These are phyloP conservation scores for Belonocnema kinseyi DNA, from an alignment of 1,140 invertebrate species.

Conservation along the genomic window DNA sequence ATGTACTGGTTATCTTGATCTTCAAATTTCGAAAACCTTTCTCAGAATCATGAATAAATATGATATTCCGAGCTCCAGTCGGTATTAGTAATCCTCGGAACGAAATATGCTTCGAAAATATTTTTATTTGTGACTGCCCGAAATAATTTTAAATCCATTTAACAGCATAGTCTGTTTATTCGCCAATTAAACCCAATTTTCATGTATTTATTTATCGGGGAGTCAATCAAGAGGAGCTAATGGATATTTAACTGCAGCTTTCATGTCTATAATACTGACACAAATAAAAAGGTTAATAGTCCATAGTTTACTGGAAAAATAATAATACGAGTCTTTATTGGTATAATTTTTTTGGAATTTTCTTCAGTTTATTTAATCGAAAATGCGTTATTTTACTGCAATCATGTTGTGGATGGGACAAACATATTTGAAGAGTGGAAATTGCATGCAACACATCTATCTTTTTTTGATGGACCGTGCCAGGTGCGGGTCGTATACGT, in stretches of 20 bases:
- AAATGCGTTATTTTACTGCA: too few species aligned
- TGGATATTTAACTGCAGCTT: background rate
- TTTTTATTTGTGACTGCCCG: background rate
- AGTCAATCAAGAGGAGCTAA: background rate
- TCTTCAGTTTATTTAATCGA: too few species aligned
- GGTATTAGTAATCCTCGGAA: background rate
- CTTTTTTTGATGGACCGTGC: constrained; percentile 51
- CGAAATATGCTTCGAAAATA: background rate
- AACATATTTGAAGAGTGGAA: too few species aligned
- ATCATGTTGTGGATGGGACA: too few species aligned
- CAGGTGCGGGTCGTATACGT: constrained; percentile 62
- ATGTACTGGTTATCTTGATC: constrained; percentile 13
- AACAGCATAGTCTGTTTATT: background rate
- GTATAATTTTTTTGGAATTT: too few species aligned
- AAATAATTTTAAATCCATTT: constrained; percentile 8
- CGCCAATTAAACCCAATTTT: background rate
- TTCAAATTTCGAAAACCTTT: constrained; percentile 22
- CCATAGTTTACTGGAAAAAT: too few species aligned
- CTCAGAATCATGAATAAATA: constrained; percentile 21
- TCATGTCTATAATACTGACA: background rate
- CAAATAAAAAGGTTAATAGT: too few species aligned
- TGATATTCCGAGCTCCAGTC: background rate
- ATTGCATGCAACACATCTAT: background rate
- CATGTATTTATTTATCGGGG: background rate
- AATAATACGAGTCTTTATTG: too few species aligned